Evolutionary conservation across 2,113 vertebrate genomes (phyloP).

Genomic region (Geothlypis trichas): DNA sequence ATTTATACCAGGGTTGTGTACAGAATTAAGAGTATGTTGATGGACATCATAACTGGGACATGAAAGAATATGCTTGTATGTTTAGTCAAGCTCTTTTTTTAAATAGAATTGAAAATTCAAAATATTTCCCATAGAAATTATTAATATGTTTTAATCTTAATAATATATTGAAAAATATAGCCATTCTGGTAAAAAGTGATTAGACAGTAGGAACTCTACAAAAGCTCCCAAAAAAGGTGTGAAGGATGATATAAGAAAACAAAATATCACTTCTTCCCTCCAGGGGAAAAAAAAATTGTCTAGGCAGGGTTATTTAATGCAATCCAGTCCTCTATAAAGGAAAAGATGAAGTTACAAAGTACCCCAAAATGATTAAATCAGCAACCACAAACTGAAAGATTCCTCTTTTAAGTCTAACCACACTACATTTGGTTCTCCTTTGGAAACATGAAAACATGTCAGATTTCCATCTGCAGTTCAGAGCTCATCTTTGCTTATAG

Average conservation of each 20-base stretch:
- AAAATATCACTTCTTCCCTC: neutral
- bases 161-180: neutral
- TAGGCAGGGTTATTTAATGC: neutral
- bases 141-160: neutral
- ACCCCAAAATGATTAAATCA: neutral
- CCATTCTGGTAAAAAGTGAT: neutral
- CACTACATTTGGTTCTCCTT: constrained; percentile 8
- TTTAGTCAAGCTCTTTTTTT: neutral
- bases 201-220: neutral
- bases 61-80: neutral
- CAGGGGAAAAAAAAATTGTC: neutral
- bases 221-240: neutral
- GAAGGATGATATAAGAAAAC: neutral
- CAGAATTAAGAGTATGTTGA: neutral
- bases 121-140: neutral
- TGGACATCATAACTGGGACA: neutral
- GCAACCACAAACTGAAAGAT: neutral
- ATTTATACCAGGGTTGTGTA: neutral
- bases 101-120: neutral
- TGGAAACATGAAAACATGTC: neutral
- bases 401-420: constrained; percentile 28
- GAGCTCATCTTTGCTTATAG: neutral
- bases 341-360: neutral
- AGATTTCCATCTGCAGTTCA: neutral
- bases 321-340: neutral